Conservation (phyloP, 2,797 vertebrate genomes). For the Falco cherrug region DNA sequence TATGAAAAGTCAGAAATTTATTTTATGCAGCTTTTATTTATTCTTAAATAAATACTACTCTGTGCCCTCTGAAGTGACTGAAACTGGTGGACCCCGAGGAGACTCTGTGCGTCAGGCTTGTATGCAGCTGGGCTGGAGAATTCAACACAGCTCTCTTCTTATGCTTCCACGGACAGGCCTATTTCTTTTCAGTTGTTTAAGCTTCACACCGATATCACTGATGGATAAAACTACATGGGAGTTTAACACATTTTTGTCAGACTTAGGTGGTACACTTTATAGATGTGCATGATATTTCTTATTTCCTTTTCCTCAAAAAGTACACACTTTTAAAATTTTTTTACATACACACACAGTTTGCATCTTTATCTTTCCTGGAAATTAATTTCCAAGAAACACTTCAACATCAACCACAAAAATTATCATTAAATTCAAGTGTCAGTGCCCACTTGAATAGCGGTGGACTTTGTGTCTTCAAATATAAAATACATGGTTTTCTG, state of each 20-base stretch:
- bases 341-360: neutral
- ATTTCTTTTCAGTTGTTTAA: conserved; percentile 4
- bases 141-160: neutral
- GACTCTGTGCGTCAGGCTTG: neutral
- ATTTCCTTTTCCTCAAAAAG: neutral
- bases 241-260: neutral
- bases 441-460: neutral
- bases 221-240: neutral
- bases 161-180: neutral
- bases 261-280: neutral
- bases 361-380: neutral
- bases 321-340: neutral
- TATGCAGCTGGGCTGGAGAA: neutral
- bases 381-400: neutral
- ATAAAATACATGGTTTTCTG: neutral
- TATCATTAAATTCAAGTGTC: neutral
- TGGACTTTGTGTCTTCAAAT: neutral
- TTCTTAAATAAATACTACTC: neutral
- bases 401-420: neutral
- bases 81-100: neutral
- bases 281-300: neutral
- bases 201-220: neutral
- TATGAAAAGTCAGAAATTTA: neutral
- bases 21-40: neutral
- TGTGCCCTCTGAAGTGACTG: neutral